Evolutionary conservation across 2,888 invertebrate genomes (phyloP).

Genomic region (Plagodis dolabraria): DNA sequence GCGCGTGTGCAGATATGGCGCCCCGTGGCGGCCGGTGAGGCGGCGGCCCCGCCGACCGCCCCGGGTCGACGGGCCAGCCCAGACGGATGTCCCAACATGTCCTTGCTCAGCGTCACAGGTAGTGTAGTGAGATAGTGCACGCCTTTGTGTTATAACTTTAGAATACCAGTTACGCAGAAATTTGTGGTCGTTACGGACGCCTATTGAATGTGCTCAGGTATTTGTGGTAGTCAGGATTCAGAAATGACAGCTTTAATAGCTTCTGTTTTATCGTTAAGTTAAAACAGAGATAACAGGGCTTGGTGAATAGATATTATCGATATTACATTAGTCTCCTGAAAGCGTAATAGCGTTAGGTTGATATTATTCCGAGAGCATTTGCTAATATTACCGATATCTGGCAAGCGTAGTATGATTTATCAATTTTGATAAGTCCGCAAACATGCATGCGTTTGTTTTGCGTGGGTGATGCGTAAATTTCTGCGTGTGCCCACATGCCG

Average conservation of each 20-base stretch:
- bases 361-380: conserved; percentile 33
- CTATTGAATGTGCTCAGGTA: conserved; percentile 55
- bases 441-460: conserved; percentile 45
- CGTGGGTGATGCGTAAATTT: conserved; percentile 37
- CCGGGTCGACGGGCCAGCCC: conserved; percentile 82
- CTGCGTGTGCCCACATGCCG: conserved; percentile 24
- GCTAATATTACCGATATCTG: conserved; percentile 50
- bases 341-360: conserved; percentile 11
- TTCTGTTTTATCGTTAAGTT: conserved; percentile 13
- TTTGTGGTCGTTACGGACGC: conserved; percentile 65
- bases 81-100: conserved; percentile 79
- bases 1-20: conserved; percentile 77
- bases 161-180: conserved; percentile 51
- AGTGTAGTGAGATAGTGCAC: conserved; percentile 49
- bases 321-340: conserved; percentile 8
- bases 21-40: conserved; percentile 84
- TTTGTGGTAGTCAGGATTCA: conserved; percentile 47
- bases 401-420: conserved; percentile 53
- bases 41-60: conserved; percentile 84
- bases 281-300: conserved; percentile 13
- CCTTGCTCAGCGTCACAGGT: conserved; percentile 85
- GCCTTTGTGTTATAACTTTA: conserved; percentile 55
- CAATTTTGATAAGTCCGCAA: conserved; percentile 41
- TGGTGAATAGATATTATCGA: conserved; percentile 11
- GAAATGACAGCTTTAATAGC: conserved; percentile 16